Conservation (phyloP, 1,140 invertebrate species). For the Zaprionus gabonicus region DNA sequence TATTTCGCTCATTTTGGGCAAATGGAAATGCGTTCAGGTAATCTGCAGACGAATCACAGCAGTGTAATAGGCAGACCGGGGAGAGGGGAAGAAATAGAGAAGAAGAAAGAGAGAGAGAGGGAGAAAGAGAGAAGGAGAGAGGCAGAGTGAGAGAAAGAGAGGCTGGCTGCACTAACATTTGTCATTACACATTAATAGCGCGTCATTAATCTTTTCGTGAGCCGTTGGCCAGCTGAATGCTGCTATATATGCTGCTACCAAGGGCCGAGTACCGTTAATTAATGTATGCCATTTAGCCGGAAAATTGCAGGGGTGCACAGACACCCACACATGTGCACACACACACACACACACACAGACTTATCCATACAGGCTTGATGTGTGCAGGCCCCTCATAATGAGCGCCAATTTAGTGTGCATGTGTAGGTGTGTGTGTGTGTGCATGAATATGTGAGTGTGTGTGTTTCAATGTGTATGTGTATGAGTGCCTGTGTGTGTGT, state of each 20-base stretch:
- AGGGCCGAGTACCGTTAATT: slow-evolving; percentile 74
- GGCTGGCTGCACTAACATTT: slow-evolving; percentile 71
- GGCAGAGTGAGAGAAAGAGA: neutral
- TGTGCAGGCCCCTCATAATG: slow-evolving; percentile 71
- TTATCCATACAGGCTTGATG: slow-evolving; percentile 26
- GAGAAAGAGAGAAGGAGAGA: neutral
- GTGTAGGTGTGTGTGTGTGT: slow-evolving; percentile 45
- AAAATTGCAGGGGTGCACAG: slow-evolving; percentile 74
- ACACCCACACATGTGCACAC: slow-evolving; percentile 36
- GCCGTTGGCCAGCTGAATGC: slow-evolving; percentile 58
- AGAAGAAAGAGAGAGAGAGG: neutral
- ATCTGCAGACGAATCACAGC: slow-evolving; percentile 42
- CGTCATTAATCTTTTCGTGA: slow-evolving; percentile 79
- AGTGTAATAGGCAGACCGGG: neutral
- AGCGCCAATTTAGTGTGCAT: slow-evolving; percentile 74
- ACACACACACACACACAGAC: slow-evolving; percentile 32
- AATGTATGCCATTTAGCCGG: slow-evolving; percentile 83
- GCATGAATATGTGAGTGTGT: slow-evolving; percentile 15
- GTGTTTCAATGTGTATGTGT: slow-evolving; percentile 32
- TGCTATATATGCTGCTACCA: slow-evolving; percentile 52
- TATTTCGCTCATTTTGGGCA: slow-evolving; percentile 75
- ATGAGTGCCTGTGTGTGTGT: slow-evolving; percentile 17
- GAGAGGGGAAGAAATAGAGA: neutral
- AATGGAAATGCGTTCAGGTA: slow-evolving; percentile 57
- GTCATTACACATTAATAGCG: slow-evolving; percentile 83